Evolutionary conservation across 2,797 vertebrate genomes (phyloP), one percentile per base, ranked within the genome.

Genomic region (Ptychobarbus kaznakovi): DNA sequence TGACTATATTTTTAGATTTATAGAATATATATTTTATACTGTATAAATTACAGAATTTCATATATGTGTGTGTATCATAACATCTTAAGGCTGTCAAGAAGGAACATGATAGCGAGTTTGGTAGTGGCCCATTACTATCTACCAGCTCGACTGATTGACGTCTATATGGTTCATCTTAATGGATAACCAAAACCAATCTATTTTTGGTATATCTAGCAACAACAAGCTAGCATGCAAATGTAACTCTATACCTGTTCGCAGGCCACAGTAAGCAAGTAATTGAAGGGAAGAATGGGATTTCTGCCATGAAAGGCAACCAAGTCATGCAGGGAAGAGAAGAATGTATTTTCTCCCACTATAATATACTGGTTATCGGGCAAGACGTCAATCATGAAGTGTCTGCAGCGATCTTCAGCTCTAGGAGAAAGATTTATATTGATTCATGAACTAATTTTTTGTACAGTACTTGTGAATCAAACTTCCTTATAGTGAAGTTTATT

Each of bases 371-470:
- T 95, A 0, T 93, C 91, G 4, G 92, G 89, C 56, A 92, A 28
- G 0, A 90, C 87, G 20, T 96, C 94, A 11, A 97, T 95, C 95
- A 97, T 97, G 81, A 96, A 96, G 91, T 97, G 96, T 70, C 93
- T 93, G 92, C 93, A 97, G 88, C 93, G 89, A 77, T 92, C 93
- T 0, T 61, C 77, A 16, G 88, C 89, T 70, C 96, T 97, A 88
- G 0, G 81, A 40, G 15, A 82, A 35, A 42, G 46, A 68, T 44
- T 20, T 20, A 28, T 11, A 58, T 69, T 12, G 13, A 15, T 22
- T 5, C 0, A 8, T 32, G 13, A 6, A 22, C 18, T 51, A 18
- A 66, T 68, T 78, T 78, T 16, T 25, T 28, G 53, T 44, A 35
- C 25, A 68, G 28, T 16, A 13, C 20, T 32, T 61, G 22, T 12